Evolutionary conservation across 2,797 vertebrate species (phyloP).

Genomic region (Acestrorhynchus altus): DNA sequence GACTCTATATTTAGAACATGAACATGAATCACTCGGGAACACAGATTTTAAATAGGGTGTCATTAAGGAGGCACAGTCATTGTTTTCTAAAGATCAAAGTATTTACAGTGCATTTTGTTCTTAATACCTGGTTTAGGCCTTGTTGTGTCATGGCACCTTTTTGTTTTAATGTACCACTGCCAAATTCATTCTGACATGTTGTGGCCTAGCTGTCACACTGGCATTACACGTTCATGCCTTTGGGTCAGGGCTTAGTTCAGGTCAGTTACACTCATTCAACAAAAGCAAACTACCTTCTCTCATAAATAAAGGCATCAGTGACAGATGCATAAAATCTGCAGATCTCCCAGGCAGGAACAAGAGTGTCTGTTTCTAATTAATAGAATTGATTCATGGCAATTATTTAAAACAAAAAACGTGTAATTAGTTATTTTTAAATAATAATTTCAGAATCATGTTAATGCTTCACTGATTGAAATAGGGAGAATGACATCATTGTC

Average conservation of each 20-base stretch:
- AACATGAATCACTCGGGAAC: background rate
- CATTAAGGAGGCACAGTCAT: background rate
- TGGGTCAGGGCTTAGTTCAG: slow-evolving; percentile 4
- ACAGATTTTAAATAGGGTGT: background rate
- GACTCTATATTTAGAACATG: background rate
- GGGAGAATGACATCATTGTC: background rate
- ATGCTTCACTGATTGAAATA: too few species aligned
- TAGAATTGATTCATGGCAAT: background rate
- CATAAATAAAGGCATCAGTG: slow-evolving; percentile 28
- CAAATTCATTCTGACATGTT: slow-evolving; percentile 5
- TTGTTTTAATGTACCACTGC: slow-evolving; percentile 18
- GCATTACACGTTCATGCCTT: background rate
- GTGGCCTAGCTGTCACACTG: slow-evolving; percentile 20
- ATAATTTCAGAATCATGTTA: too few species aligned
- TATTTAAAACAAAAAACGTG: background rate
- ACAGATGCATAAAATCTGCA: slow-evolving; percentile 16
- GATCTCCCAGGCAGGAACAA: slow-evolving; percentile 21
- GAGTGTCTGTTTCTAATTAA: background rate
- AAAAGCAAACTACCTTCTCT: slow-evolving; percentile 13
- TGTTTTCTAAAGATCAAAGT: background rate
- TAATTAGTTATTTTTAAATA: too few species aligned
- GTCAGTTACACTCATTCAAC: slow-evolving; percentile 45
- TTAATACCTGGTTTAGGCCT: background rate
- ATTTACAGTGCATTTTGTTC: background rate
- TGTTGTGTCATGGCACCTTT: slow-evolving; percentile 6